Conservation (phyloP, 1,140 invertebrate species). For the Lepeophtheirus salmonis region DNA sequence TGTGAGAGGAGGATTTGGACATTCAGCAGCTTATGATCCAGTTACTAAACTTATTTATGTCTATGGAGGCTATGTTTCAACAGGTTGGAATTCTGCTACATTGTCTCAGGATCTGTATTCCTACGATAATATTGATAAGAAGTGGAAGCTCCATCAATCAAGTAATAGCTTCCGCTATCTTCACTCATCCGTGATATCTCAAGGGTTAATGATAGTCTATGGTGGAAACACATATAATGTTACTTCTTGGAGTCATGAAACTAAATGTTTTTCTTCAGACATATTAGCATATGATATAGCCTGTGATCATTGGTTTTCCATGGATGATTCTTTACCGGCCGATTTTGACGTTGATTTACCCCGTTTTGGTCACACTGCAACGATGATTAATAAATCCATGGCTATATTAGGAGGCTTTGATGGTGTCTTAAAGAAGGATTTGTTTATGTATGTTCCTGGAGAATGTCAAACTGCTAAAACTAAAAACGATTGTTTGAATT, state of each 20-base stretch:
- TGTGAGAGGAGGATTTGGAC: constrained; percentile 77
- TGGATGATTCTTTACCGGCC: constrained; percentile 21
- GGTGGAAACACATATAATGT: constrained; percentile 93
- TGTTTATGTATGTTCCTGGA: constrained; percentile 46
- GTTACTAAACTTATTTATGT: constrained; percentile 62
- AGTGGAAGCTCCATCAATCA: constrained; percentile 55
- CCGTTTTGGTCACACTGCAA: constrained; percentile 52
- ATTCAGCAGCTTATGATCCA: constrained; percentile 60
- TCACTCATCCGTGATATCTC: constrained; percentile 53
- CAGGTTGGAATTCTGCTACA: constrained; percentile 47
- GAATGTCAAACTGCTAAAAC: constrained; percentile 40
- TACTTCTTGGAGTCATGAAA: constrained; percentile 47
- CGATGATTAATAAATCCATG: constrained; percentile 46
- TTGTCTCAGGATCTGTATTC: constrained; percentile 61
- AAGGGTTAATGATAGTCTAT: constrained; percentile 70
- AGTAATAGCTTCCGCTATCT: constrained; percentile 63
- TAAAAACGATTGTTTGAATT: constrained; percentile 43
- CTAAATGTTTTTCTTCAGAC: constrained; percentile 69
- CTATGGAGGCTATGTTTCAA: constrained; percentile 74
- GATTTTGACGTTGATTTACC: constrained; percentile 20
- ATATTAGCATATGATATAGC: constrained; percentile 67
- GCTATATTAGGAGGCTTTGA: constrained; percentile 40
- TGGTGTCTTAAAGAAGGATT: constrained; percentile 27
- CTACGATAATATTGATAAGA: constrained; percentile 52
- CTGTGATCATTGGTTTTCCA: constrained; percentile 47